phyloP scores from a whole-genome alignment of 2,888 invertebrate genomes.

The Drosophila paranaensis region DNA sequence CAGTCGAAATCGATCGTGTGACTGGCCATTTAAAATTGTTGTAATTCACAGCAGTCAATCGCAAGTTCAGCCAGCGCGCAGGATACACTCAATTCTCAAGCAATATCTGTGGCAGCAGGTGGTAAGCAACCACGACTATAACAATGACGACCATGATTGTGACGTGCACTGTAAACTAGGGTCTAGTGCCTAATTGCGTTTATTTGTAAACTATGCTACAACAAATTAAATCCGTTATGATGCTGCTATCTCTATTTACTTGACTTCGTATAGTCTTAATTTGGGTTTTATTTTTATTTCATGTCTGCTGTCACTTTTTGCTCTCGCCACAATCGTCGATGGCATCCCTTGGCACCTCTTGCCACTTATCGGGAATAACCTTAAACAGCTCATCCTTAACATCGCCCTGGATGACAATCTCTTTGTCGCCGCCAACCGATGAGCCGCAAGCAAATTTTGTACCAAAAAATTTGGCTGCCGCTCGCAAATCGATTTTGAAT shows the following conservation, averaged over 20 bases:
- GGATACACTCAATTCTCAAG: constrained; percentile 31
- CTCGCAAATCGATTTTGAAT: constrained; percentile 47
- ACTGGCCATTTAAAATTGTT: constrained; percentile 95
- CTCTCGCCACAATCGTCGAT: constrained; percentile 37
- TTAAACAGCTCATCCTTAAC: constrained; percentile 38
- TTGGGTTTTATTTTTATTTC: not conserved
- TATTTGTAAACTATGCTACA: constrained; percentile 60
- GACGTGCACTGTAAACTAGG: constrained; percentile 53
- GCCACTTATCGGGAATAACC: constrained; percentile 51
- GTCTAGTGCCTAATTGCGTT: constrained; percentile 46
- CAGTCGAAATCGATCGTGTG: constrained; percentile 90
- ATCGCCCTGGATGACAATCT: constrained; percentile 49
- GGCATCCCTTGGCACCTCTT: constrained; percentile 12
- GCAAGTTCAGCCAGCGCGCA: constrained; percentile 8
- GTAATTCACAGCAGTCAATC: constrained; percentile 83
- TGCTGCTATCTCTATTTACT: constrained; percentile 39
- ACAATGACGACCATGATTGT: constrained; percentile 58
- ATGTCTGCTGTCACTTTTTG: constrained; percentile 16
- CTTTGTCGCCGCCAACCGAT: constrained; percentile 39
- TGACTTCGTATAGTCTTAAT: not conserved
- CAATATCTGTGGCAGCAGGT: constrained; percentile 7
- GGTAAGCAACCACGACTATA: not conserved
- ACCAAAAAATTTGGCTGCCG: constrained; percentile 50
- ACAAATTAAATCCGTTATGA: constrained; percentile 59
- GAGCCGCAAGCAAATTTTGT: constrained; percentile 48